Evolutionary conservation across 2,797 vertebrate species (phyloP), one percentile per base, ranked within the genome.

Genomic region (Chrosomus eos): DNA sequence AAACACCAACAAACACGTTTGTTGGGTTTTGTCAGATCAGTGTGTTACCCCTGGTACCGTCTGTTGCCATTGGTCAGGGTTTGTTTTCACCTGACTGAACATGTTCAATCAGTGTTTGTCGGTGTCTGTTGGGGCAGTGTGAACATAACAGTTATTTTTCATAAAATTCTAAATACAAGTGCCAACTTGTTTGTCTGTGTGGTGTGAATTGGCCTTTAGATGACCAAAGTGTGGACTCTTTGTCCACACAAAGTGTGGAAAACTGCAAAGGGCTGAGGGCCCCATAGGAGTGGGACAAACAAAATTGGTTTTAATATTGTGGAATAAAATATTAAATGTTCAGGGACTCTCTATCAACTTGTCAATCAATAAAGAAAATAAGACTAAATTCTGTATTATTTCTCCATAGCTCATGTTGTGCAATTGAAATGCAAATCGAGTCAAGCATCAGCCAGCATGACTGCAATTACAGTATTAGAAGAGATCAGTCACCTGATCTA

Each of bases 361-460:
- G 5, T 33, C 71, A 21, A 31, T 51, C 26, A 74, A 51, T 73
- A 21, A 75, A 55, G 73, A 75, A 75, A 55, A 75, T 33, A 9
- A 36, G 51, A 55, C 3, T 0, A 55, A 75, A 5, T n/a, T 51
- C 6, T 18, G 62, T 11, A 67, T 23, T 18, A 2, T 51, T 45
- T 26, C 64, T 80, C 3, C 9, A 3, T n/a, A 33, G 31, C 45
- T 31, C 73, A 74, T 51, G 70, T 31, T 62, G 14, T 33, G 71
- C 28, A 36, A 51, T 45, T 83, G 40, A 83, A 74, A 74, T 64
- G 55, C 43, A 74, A 40, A 64, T 64, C 4, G 40, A 66, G 7
- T 67, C 64, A 18, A 53, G 43, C 45, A 36, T 40, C 62, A 16
- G 45, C 78, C 45, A 80, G 43, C 28, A 38, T 38, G 28, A 51